phyloP scores from a whole-genome alignment of 1,140 invertebrate genomes.

The Magallana angulata region DNA sequence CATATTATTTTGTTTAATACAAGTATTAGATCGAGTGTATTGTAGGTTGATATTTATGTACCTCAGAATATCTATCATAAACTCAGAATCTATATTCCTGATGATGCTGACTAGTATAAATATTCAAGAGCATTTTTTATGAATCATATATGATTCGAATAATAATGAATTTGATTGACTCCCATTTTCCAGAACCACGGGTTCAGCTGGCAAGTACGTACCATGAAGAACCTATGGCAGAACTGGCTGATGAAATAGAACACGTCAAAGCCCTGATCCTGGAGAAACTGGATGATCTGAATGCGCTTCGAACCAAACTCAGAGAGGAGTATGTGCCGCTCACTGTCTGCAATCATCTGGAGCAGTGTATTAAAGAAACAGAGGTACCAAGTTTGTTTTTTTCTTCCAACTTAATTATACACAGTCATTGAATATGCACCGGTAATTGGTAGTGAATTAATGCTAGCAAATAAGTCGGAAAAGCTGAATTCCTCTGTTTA shows the following conservation, averaged over 20 bases:
- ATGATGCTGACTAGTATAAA: too few relatives aligned
- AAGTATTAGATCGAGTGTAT: too few relatives aligned
- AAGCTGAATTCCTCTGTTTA: too few relatives aligned
- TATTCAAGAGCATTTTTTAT: too few relatives aligned
- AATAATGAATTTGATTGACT: too few relatives aligned
- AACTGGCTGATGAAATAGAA: slow-evolving; percentile 74
- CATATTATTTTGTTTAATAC: too few relatives aligned
- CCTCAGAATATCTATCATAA: too few relatives aligned
- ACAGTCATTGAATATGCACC: neutral
- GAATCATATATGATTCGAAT: too few relatives aligned
- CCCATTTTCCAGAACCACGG: slow-evolving; percentile 45
- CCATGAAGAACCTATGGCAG: slow-evolving; percentile 63
- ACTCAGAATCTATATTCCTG: too few relatives aligned
- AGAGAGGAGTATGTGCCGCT: slow-evolving; percentile 74
- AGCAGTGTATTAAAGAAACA: slow-evolving; percentile 79
- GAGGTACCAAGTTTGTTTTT: slow-evolving; percentile 65
- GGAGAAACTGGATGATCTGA: slow-evolving; percentile 74
- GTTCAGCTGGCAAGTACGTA: slow-evolving; percentile 21
- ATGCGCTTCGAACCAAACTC: slow-evolving; percentile 65
- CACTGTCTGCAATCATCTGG: slow-evolving; percentile 76
- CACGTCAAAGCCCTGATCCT: slow-evolving; percentile 74
- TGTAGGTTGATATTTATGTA: too few relatives aligned
- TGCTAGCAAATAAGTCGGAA: too few relatives aligned
- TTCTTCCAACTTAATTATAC: neutral
- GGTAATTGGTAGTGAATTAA: neutral